Evolutionary conservation across 92 coral and sea anemone species (phyloP).

Genomic region (Porites divaricata): DNA sequence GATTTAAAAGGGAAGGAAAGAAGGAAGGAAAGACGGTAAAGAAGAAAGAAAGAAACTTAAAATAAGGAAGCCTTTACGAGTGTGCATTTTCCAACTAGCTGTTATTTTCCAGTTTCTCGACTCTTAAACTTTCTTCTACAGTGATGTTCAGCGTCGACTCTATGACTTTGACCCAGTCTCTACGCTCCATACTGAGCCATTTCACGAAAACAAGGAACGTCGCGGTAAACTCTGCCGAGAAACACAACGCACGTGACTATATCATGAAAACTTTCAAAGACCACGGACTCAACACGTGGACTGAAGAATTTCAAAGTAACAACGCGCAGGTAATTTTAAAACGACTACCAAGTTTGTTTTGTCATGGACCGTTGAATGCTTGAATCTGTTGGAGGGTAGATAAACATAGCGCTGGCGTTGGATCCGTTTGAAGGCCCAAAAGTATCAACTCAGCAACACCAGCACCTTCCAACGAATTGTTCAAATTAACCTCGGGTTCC

Average conservation of each 20-base stretch:
- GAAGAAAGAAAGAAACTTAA: not conserved
- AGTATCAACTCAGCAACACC: too few relatives aligned
- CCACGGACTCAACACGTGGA: conserved; percentile 84
- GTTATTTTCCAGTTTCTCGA: too few relatives aligned
- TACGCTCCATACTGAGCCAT: conserved; percentile 57
- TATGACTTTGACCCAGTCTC: conserved; percentile 21
- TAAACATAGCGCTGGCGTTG: too few relatives aligned
- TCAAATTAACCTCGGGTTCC: too few relatives aligned
- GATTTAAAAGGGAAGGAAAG: too few relatives aligned
- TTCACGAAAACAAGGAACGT: conserved; percentile 73
- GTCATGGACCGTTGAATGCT: not conserved
- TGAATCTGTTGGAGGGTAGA: too few relatives aligned
- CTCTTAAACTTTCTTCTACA: not conserved
- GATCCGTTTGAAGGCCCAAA: too few relatives aligned
- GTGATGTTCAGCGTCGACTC: not conserved
- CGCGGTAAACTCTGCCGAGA: conserved; percentile 48
- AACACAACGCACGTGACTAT: conserved; percentile 72
- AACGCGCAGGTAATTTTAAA: conserved; percentile 18
- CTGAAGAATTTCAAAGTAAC: conserved; percentile 68
- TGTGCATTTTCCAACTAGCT: not conserved
- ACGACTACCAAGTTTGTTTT: conserved; percentile 7
- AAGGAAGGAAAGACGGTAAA: too few relatives aligned
- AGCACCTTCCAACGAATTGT: too few relatives aligned
- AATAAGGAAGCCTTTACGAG: not conserved
- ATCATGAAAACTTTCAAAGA: conserved; percentile 65